Conservation (phyloP, 2,797 vertebrate species). For the Bradypodion ventrale region DNA sequence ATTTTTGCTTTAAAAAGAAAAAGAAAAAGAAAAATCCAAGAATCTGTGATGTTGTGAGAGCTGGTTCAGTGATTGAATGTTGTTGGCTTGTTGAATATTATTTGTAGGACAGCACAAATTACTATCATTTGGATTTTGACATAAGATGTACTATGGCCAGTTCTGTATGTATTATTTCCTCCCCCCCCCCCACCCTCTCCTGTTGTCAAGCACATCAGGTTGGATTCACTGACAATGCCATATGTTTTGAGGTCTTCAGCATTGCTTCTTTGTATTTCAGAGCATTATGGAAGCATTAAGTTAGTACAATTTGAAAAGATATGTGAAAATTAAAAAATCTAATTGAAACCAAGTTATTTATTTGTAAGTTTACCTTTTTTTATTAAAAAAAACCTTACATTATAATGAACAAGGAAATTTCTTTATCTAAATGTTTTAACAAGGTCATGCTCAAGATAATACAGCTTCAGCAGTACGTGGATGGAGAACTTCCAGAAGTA, state of each 20-base stretch:
- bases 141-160: not conserved
- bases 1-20: not conserved
- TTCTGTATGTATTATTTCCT: not conserved
- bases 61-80: not conserved
- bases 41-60: not conserved
- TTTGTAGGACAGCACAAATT: constrained; percentile 1
- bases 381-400: not conserved
- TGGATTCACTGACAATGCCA: not conserved
- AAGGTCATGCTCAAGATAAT: too few relatives aligned
- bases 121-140: not conserved
- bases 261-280: not conserved
- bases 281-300: not conserved
- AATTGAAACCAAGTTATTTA: not conserved
- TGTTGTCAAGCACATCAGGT: not conserved
- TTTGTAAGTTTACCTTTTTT: not conserved
- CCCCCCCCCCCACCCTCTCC: too few relatives aligned
- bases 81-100: not conserved
- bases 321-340: not conserved
- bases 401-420: not conserved
- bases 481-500: too few relatives aligned
- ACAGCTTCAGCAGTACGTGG: too few relatives aligned
- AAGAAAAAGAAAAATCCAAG: too few relatives aligned
- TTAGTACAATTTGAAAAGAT: not conserved
- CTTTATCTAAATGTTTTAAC: not conserved
- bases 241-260: not conserved